These are phyloP conservation scores for Dicyrtomina minuta DNA, from an alignment of 2,888 invertebrate species.

Conservation along the genomic window DNA sequence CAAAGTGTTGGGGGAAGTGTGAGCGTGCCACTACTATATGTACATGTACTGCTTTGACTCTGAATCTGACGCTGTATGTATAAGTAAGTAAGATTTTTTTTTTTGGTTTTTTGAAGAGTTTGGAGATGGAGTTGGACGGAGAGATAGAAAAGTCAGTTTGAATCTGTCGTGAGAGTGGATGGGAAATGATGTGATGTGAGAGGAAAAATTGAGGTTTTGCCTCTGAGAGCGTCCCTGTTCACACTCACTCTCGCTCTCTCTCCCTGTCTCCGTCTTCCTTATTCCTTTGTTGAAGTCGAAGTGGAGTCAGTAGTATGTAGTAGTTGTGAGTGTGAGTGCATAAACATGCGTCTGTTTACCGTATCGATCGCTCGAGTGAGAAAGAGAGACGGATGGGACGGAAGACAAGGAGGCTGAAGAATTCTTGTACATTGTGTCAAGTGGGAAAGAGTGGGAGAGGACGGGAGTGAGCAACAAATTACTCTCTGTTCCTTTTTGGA, in stretches of 20 bases:
- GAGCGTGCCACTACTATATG: too few species aligned
- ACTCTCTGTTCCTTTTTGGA: neutral
- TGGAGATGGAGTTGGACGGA: too few species aligned
- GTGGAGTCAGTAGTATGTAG: too few species aligned
- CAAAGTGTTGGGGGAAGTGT: too few species aligned
- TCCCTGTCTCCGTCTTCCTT: neutral
- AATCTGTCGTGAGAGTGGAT: conserved; percentile 1
- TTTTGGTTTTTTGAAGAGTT: too few species aligned
- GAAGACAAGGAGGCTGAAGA: neutral
- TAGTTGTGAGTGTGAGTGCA: too few species aligned
- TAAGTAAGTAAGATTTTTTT: too few species aligned
- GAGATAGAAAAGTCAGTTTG: neutral
- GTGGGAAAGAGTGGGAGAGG: conserved; percentile 4
- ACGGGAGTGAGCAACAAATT: conserved; percentile 24
- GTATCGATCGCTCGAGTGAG: too few species aligned
- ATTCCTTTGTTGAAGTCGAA: neutral
- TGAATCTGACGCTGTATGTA: too few species aligned
- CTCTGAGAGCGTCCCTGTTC: neutral
- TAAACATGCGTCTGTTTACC: neutral
- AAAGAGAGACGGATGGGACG: neutral
- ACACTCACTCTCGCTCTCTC: neutral
- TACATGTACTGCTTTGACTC: too few species aligned
- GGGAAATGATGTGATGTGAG: conserved; percentile 7
- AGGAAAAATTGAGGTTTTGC: neutral
- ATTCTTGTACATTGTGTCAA: neutral